Base-by-base conservation (phyloP, 1,140 invertebrate genomes). In the Pseudomyrmex dendroicus region DNA sequence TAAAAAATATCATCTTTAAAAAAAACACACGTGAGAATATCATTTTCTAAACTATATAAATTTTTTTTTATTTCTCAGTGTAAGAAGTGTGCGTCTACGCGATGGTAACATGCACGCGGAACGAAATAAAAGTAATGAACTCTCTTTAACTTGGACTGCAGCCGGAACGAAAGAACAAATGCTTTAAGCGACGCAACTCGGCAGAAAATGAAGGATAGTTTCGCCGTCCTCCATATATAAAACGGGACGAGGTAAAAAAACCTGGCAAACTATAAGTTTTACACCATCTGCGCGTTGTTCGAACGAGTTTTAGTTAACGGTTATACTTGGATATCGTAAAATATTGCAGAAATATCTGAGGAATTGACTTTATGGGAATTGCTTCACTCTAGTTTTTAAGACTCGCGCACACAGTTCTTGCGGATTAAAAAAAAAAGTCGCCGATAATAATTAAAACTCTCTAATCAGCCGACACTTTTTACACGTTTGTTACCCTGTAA, bases 321-420 rank as follows among this genome's bases (percentile, higher is more conserved):
- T 77, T 77, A 77, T 77, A 66, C 62, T 77, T 77, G 17, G 62
- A 77, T 77, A 77, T 25, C 62, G 52, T 66, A 77, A 77, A 77
- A 67, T 74, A 63, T 13, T 63, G 46, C n/a, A 50, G 35, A 67
- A 77, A 46, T 78, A 57, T 57, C 35, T 12, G 35, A 57, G 35
- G 20, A 44, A 78, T 78, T 70, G 61, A 77, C 52, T 78, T 68
- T 17, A 35, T 52, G n/a, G n/a, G n/a, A n/a, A n/a, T n/a, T n/a
- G 63, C 20, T 15, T n/a, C 52, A 48, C 7, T 13, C 50, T n/a
- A 46, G 35, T 57, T 78, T 68, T 78, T 22, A 68, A 52, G 35
- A 46, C 46, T 35, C 35, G 35, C 35, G 20, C 72, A 9, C 17
- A 35, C 35, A 35, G 35, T n/a, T 44, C 5, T 12, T 20, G 0